Base-by-base conservation (phyloP, 2,113 vertebrate genomes). In the Phaetusa simplex region DNA sequence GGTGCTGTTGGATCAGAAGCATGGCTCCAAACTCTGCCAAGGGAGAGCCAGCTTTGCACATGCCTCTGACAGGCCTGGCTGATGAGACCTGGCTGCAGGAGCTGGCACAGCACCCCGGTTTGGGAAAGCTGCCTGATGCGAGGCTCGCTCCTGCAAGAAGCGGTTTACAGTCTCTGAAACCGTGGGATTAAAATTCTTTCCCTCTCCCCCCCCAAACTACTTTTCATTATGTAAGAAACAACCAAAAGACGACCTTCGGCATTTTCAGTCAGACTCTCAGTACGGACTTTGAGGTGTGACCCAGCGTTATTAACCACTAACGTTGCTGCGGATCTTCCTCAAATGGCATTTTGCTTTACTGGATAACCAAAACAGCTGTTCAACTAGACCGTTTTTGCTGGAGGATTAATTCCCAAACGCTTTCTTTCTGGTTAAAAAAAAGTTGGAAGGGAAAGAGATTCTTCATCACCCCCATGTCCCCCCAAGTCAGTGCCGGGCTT, bases 171-270 rank as follows among this genome's bases (percentile, higher is more conserved):
- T 29, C 85, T 65, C 66, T n/a, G 62, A 70, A 94, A 93, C 36
- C 52, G 55, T 9, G 59, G 82, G 92, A 97, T 95, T 96, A 95
- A 94, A 94, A 96, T 95, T 91, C 88, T 34, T 74, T 32, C 61
- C 82, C n/a, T 85, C 53, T 59, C n/a, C 8, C 89, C 27, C 18
- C 89, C 27, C 18, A 3, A 13, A 5, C 69, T 27, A 65, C 50
- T 66, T 95, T 82, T 88, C 42, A 67, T 94, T 86, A 87, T 66
- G 50, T 84, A 90, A 92, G 89, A 55, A 86, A 81, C 42, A 88
- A 85, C 53, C 85, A 93, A 85, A 95, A 80, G 59, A 82, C 4
- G 55, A 87, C 83, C 89, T 91, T 72, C 1, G 8, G 89, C 77
- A 72, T 86, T 88, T 93, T 77, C 78, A 47, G 62, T 56, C 88